Base-by-base conservation (phyloP, 2,113 vertebrate genomes). In the Ondatra zibethicus region DNA sequence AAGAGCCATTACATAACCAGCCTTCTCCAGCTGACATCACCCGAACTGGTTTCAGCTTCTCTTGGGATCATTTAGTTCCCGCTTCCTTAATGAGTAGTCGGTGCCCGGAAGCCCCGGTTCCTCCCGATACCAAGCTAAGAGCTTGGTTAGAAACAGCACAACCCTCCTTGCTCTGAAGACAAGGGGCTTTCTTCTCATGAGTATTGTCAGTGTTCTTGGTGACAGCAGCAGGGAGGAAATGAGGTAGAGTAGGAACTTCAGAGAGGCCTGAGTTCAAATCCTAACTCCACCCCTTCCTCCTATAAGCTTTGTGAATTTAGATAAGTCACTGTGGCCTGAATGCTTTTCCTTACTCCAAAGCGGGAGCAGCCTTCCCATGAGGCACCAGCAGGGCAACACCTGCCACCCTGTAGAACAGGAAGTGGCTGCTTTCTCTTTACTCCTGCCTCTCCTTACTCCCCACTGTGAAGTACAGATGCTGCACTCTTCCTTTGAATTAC, bases 1-100 rank as follows among this genome's bases (percentile, higher is more conserved):
- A 88, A 88, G 82, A 52, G 45, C 55, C 23, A 23, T 96, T 86
- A 86, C 29, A 55, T 90, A 96, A 96, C 52, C 76, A 90, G 50
- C 65, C 66, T 88, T 94, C 85, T 93, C 58, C 73, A 17, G 91
- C 52, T 36, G 73, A 93, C 93, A 89, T 82, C 33, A 84, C 27
- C 65, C 61, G 23, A 72, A 25, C 55, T 78, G 73, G 39, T 87
- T 65, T 50, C 42, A 81, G 4, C 19, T 45, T 66, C 70, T 72
- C 84, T 90, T 55, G 25, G 78, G 61, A 65, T 80, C 31, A 89
- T 78, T 50, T 84, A 31, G 47, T 92, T 52, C 84, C 73, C 11
- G 31, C 50, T 89, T 84, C 87, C 77, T 93, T 29, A 85, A 68
- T 39, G 68, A 78, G 16, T 3, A 25, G 6, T 31, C 72, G 63